Evolutionary conservation across 2,888 invertebrate genomes (phyloP), one percentile per base, ranked within the genome.

Genomic region (Cephus pygmeus): DNA sequence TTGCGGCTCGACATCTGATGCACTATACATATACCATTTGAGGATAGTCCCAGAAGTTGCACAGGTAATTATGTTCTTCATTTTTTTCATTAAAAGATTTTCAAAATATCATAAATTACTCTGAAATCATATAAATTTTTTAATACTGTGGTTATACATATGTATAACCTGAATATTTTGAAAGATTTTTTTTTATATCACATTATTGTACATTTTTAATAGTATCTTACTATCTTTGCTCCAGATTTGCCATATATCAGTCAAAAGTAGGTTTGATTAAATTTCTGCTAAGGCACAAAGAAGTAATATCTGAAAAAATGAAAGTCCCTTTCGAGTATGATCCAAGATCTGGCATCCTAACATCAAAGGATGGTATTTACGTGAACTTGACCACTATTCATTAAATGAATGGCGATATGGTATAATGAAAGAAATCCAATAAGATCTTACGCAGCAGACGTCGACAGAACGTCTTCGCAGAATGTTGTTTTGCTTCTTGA

Each of bases 181-280:
- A 69, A 4, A 33, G 6, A 33, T 69, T 75, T 34, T 23, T 69
- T 12, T 68, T 4, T 12, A 36, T 36, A 36, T 12, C 0, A 15
- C 12, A 36, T 36, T 36, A n/a, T 69, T 12, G 9, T n/a, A 30
- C 15, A 23, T n/a, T n/a, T 75, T 33, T 31, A 31, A 71, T 3
- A 75, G 76, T 76, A 36, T 75, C 76, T 76, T 69, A 81, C 76
- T 71, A 34, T 80, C 34, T 23, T 75, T 73, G 88, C 12, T 82
- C 85, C 30, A 84, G 88, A 34, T 90, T 90, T 76, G 90, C 85
- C 9, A 77, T 83, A 3, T 83, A 85, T 79, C 91, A 92, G 83
- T 84, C 91, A 0, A 92, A 92, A 87, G 77, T 91, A 0, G 92
- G 91, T 9, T 73, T 92, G 0, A 85, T 88, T 11, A 85, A 87